phyloP scores from a whole-genome alignment of 2,888 invertebrate genomes.

The Biston betularia region DNA sequence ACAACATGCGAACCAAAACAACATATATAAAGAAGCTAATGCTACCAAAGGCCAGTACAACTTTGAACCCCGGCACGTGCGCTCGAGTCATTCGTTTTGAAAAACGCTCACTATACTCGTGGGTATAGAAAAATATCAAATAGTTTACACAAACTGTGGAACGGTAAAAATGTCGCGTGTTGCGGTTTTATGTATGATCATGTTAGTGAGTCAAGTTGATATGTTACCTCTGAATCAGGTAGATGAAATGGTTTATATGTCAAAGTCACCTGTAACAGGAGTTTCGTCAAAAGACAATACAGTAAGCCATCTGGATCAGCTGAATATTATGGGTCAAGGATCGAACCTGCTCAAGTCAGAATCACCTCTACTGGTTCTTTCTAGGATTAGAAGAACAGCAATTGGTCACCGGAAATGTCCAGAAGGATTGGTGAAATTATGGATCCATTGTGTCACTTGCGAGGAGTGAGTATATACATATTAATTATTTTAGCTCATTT shows the following conservation, averaged over 20 bases:
- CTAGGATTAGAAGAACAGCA: not conserved
- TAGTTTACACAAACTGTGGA: not conserved
- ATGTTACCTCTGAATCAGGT: constrained; percentile 3
- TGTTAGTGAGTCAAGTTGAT: constrained; percentile 9
- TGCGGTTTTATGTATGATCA: constrained; percentile 4
- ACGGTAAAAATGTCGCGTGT: not conserved
- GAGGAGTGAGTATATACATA: not conserved
- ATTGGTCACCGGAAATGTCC: not conserved
- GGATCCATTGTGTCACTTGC: not conserved
- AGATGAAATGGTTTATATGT: not conserved
- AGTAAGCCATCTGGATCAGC: not conserved
- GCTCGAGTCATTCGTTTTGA: too few species aligned
- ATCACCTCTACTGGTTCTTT: not conserved
- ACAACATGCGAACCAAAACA: too few species aligned
- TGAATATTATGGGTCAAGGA: not conserved
- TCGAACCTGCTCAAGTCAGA: not conserved
- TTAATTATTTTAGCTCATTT: too few species aligned
- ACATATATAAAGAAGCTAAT: too few species aligned
- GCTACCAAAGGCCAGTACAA: too few species aligned
- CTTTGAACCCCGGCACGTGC: too few species aligned
- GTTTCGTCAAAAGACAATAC: not conserved
- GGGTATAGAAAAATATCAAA: too few species aligned
- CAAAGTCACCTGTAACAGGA: not conserved
- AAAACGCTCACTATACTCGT: too few species aligned
- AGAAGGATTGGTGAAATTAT: not conserved